phyloP scores from a whole-genome alignment of 2,797 vertebrate genomes.

The Chrysocyon brachyurus region DNA sequence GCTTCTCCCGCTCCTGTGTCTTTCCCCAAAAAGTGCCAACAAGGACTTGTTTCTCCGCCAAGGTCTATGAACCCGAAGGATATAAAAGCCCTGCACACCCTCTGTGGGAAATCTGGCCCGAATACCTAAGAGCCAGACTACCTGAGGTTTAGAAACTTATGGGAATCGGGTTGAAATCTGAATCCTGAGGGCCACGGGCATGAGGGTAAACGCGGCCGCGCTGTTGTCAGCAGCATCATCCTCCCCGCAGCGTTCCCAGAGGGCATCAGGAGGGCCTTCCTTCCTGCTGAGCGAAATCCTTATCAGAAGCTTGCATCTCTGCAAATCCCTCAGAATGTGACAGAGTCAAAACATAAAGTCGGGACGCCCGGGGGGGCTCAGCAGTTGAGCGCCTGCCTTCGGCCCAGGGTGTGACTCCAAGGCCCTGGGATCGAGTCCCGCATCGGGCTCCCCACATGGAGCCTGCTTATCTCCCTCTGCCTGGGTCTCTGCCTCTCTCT shows the following conservation, averaged over 20 bases:
- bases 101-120: conserved; percentile 28
- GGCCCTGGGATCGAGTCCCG: too few relatives aligned
- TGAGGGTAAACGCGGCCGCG: fast-evolving
- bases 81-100: background rate
- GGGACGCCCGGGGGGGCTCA: too few relatives aligned
- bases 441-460: too few relatives aligned
- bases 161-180: background rate
- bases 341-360: background rate
- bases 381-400: too few relatives aligned
- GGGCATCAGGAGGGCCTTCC: background rate
- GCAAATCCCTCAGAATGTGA: background rate
- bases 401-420: too few relatives aligned
- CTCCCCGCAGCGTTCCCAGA: background rate
- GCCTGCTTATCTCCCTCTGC: too few relatives aligned
- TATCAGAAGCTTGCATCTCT: background rate
- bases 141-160: background rate
- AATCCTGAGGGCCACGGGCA: conserved; percentile 9
- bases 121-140: background rate
- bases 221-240: background rate
- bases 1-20: background rate
- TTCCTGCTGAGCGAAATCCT: background rate
- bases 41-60: conserved; percentile 58
- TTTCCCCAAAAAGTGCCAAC: background rate
- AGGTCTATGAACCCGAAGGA: conserved; percentile 59
- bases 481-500: too few relatives aligned